Base-by-base conservation (phyloP, 1,140 invertebrate genomes). In the Drosophila nigromelanica region DNA sequence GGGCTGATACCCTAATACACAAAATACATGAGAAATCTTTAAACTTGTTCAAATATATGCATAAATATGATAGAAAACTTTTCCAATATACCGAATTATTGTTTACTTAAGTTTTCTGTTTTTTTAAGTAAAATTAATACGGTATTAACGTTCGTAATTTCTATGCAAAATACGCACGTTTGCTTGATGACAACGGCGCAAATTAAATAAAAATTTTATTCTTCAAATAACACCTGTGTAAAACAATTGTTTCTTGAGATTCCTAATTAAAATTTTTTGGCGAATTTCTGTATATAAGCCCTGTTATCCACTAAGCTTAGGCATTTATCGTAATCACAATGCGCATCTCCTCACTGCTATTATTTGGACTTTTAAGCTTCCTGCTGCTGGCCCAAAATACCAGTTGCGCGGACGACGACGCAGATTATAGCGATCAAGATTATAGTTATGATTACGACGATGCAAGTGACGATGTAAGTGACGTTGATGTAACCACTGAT, bases 301-400 rank as follows among this genome's bases (percentile, higher is more conserved):
- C 11, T 1, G 1, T 12, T 27, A 33, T 12, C 15, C 6, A 18
- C 18, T 56, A 11, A 6, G 30, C 18, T 35, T 1, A 1, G 18
- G 12, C n/a, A 56, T 37, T 66, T 15, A 66, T 8, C 8, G 11
- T 6, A 42, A 40, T 59, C 42, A 40, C 18, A 24, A 78, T 78
- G 76, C 70, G 63, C 7, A 15, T 66, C 0, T 30, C 37, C 12
- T 56, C 45, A 37, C 40, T 71, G 42, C 12, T 80, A 0, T 11
- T 66, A 37, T 14, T 67, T 24, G 67, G 56, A 3, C 30, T 80
- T 7, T n/a, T 75, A 5, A 30, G 56, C 27, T 66, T 73, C 14
- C 8, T 80, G 10, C 42, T 76, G 7, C 14, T 80, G 39, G 24
- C 42, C 3, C 56, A 71, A 2, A 14, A 14, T 7, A 6, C 18